phyloP scores from a whole-genome alignment of 2,113 vertebrate genomes.

The Hyperoodon ampullatus region DNA sequence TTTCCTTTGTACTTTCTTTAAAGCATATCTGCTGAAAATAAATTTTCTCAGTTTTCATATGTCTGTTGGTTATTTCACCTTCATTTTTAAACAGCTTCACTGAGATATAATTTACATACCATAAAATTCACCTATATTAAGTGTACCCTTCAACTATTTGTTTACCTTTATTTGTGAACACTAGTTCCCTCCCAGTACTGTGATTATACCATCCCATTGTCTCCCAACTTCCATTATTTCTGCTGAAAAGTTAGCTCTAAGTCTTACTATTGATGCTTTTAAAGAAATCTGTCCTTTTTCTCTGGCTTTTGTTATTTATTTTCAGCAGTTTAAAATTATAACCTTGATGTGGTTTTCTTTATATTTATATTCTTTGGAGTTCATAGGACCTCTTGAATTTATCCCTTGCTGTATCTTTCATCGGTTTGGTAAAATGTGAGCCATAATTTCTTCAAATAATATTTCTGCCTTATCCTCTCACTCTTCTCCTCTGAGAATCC shows the following conservation, averaged over 20 bases:
- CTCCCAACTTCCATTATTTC: background rate
- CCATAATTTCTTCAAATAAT: background rate
- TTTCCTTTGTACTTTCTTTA: background rate
- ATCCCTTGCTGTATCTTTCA: background rate
- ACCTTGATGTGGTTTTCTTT: background rate
- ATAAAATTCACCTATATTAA: background rate
- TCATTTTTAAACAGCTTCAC: background rate
- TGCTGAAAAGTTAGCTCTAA: background rate
- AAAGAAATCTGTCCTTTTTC: background rate
- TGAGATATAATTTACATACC: background rate
- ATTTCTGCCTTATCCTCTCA: background rate
- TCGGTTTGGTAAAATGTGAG: background rate
- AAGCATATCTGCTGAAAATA: background rate
- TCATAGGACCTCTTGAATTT: background rate
- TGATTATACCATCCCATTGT: background rate
- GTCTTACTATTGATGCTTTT: background rate
- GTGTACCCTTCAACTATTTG: background rate
- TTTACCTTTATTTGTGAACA: background rate
- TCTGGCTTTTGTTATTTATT: background rate
- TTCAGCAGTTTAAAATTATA: background rate
- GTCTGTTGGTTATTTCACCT: background rate
- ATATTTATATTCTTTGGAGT: background rate
- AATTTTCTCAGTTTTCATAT: background rate
- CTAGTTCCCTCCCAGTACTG: background rate
- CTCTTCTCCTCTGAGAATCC: background rate